These are phyloP conservation scores for Osedax fenrisi DNA, from an alignment of 2,888 invertebrate species.

Conservation along the genomic window DNA sequence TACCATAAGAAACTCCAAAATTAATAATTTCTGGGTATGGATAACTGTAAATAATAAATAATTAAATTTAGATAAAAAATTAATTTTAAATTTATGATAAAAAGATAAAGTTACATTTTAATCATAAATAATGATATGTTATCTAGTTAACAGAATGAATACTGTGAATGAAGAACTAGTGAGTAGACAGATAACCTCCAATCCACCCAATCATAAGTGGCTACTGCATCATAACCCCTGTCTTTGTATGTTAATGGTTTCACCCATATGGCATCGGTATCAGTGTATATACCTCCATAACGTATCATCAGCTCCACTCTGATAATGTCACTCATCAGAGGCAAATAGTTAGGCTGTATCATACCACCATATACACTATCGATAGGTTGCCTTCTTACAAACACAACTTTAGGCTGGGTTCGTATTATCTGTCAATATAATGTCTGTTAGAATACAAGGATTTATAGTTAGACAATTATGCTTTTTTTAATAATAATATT, in stretches of 20 bases:
- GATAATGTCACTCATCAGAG: slow-evolving; percentile 44
- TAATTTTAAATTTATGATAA: no score
- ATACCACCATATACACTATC: slow-evolving; percentile 36
- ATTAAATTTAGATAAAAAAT: no score
- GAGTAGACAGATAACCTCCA: no score
- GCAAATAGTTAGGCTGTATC: slow-evolving; percentile 37
- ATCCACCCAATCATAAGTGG: slow-evolving; percentile 43
- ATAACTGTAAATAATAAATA: background rate
- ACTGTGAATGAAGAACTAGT: no score
- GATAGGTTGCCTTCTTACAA: background rate
- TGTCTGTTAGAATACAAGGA: background rate
- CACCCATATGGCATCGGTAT: slow-evolving; percentile 46
- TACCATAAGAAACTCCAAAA: slow-evolving; percentile 37
- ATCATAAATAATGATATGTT: no score
- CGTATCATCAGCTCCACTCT: slow-evolving; percentile 44
- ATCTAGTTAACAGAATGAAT: no score
- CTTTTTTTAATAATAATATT: background rate
- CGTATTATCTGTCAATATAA: background rate
- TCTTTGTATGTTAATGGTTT: slow-evolving; percentile 38
- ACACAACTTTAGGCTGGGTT: slow-evolving; percentile 12
- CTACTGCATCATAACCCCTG: slow-evolving; percentile 41
- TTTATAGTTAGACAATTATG: background rate
- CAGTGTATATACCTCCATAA: slow-evolving; percentile 48
- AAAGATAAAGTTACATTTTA: no score
- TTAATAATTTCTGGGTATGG: slow-evolving; percentile 37